Conservation (phyloP, 2,888 invertebrate species). For the Blastobasis adustella region DNA sequence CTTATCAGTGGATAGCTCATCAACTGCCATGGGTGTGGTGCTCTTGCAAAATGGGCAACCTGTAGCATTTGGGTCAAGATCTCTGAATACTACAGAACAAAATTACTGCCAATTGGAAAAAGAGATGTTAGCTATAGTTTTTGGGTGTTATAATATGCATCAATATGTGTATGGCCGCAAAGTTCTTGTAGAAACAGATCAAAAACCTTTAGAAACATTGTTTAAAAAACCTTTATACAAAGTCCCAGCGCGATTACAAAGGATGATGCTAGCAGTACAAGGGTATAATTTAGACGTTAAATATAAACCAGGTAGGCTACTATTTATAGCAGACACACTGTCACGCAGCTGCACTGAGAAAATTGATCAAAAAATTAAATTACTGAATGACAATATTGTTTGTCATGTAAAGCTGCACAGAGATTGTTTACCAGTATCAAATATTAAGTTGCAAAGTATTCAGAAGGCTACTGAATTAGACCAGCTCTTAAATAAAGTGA, state of each 20-base stretch:
- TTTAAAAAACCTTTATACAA: conserved; percentile 11
- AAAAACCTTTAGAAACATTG: conserved; percentile 10
- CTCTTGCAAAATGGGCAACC: conserved; percentile 10
- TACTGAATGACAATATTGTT: background rate
- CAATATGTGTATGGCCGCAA: conserved; percentile 10
- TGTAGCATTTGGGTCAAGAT: conserved; percentile 11
- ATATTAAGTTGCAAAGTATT: background rate
- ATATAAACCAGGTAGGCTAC: conserved; percentile 6
- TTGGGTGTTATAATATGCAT: conserved; percentile 18
- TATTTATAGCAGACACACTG: conserved; percentile 11
- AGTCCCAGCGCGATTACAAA: conserved; percentile 10
- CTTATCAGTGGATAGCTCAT: conserved; percentile 9
- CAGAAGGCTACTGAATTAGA: background rate
- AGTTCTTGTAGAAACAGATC: conserved; percentile 11
- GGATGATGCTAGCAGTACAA: conserved; percentile 11
- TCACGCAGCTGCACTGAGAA: conserved; percentile 3
- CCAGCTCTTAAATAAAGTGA: background rate
- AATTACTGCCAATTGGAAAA: conserved; percentile 24
- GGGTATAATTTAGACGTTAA: conserved; percentile 7
- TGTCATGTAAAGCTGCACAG: background rate
- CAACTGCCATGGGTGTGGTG: conserved; percentile 9
- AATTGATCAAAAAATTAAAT: background rate
- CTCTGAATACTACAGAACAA: conserved; percentile 10
- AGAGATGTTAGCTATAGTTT: conserved; percentile 22
- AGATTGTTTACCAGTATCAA: background rate